A percentile compares a stretch with the other conserved stretches of the same genome.
phyloP scores from a whole-genome alignment of 2,797 vertebrate species.

The Emydoidea blandingii region DNA sequence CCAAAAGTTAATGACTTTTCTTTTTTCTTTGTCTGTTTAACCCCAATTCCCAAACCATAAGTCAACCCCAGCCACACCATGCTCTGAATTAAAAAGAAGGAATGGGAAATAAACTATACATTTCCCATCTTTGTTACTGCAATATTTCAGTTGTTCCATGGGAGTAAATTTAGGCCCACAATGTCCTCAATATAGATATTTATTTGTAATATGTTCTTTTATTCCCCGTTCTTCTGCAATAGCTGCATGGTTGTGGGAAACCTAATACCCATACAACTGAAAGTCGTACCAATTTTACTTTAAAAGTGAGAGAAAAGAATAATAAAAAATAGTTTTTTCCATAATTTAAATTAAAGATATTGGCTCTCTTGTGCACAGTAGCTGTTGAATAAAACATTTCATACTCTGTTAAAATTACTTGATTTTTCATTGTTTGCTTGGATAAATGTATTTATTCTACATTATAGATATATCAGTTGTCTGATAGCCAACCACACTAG shows the following conservation, averaged over 20 bases:
- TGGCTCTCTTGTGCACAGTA: slow-evolving; percentile 38
- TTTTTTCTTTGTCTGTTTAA: neutral
- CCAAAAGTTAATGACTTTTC: neutral
- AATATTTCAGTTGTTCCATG: neutral
- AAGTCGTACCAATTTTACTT: neutral
- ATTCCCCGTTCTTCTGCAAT: slow-evolving; percentile 21
- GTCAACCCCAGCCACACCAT: neutral
- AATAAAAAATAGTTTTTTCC: neutral
- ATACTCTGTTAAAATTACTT: neutral
- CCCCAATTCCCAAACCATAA: neutral
- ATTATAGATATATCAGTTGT: neutral
- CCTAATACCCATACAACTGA: neutral
- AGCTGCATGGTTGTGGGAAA: slow-evolving; percentile 48
- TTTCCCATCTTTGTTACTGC: neutral
- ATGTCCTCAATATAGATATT: neutral
- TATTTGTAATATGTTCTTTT: neutral
- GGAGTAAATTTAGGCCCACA: neutral
- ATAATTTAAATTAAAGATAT: neutral
- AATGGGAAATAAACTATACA: neutral
- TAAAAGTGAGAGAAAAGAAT: slow-evolving; percentile 47
- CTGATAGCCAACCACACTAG: neutral
- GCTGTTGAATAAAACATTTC: neutral
- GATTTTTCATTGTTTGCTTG: neutral
- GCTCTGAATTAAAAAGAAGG: neutral
- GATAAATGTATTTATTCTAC: neutral